Base-by-base conservation (phyloP, 2,888 invertebrate genomes). In the Liposcelis brunnea region DNA sequence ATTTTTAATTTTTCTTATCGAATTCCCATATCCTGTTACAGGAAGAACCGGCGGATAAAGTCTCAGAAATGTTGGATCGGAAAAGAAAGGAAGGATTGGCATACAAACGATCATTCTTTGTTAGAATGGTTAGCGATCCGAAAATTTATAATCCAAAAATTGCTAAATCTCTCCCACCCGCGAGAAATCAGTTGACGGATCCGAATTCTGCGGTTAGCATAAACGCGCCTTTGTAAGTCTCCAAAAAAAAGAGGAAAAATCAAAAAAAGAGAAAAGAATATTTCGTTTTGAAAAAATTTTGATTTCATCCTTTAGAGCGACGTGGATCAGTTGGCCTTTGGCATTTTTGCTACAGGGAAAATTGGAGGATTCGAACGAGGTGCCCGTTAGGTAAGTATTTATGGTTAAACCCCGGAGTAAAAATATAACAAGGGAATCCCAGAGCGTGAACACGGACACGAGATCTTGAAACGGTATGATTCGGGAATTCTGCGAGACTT, bases 41-140 rank as follows among this genome's bases (percentile, higher is more conserved):
- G 38, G 52, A 71, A 69, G 74, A 74, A 55, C 62, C 67, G 31
- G 67, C 75, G 64, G 85, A 85, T 55, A 77, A 78, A 53, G 68
- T 86, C 34, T 77, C 78, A 53, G 81, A 80, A 51, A 77, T 81
- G 47, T 66, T 79, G 37, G 75, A 80, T 53, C 72, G 77, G 47
- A 82, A 80, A 59, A 73, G 77, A 59, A 77, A 78, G 55, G 81
- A 84, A 47, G 80, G 82, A 4, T 65, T 94, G 58, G 85, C 86
- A 7, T 83, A 90, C 64, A 90, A 91, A 65, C 75, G 94, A 44
- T 90, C 91, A 11, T 93, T 93, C 72, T 91, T 94, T 66, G 94
- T 94, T 47, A 83, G 94, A 43, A 94, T 94, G 94, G 93, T 91
- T 51, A 87, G 87, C 62, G 94, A 94, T 70, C 93, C 94, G 2